Evolutionary conservation across 2,888 invertebrate genomes (phyloP), one percentile per base, ranked within the genome.

Genomic region (Chrysotoxum bicinctum): DNA sequence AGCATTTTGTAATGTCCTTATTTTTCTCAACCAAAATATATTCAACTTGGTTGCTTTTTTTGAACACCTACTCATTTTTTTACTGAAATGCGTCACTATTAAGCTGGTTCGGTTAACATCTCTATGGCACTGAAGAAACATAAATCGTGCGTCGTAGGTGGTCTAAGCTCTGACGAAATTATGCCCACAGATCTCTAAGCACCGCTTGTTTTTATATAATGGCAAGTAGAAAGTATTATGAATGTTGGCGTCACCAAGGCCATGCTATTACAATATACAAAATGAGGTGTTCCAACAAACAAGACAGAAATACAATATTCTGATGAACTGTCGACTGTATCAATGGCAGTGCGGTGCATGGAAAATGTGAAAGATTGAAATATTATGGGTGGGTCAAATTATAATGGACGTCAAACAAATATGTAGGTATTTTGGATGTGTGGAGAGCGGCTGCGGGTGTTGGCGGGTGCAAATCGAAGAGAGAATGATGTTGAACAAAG

Each of bases 201-300:
- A 56, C 32, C n/a, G 16, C 35, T 35, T 35, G 21, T 35, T 35
- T 56, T 32, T 3, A 56, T 12, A 35, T 2, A 16, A 35, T 12
- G 35, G 26, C 14, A 66, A 30, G 66, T 45, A 19, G 45, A 19
- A 35, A 48, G 32, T 32, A 54, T 54, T 68, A 23, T 30, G 30
- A 54, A 32, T 48, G 23, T 16, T 8, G n/a, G 14, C 19, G 21
- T 54, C 12, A 16, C 35, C 54, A 35, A 3, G 3, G 4, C 12
- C 8, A 35, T 10, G 37, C 14, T 37, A n/a, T 40, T 16, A 54
- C 35, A 48, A 58, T 48, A 68, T 48, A 48, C 48, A 75, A 56
- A 26, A 37, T n/a, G 48, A 68, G 35, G 75, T 66, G 56, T 56
- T 56, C 35, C 54, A 56, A 16, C 26, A 66, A 75, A 37, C 37